These are phyloP conservation scores for Adoxophyes honmai DNA, from an alignment of 1,140 invertebrate species.

Conservation along the genomic window DNA sequence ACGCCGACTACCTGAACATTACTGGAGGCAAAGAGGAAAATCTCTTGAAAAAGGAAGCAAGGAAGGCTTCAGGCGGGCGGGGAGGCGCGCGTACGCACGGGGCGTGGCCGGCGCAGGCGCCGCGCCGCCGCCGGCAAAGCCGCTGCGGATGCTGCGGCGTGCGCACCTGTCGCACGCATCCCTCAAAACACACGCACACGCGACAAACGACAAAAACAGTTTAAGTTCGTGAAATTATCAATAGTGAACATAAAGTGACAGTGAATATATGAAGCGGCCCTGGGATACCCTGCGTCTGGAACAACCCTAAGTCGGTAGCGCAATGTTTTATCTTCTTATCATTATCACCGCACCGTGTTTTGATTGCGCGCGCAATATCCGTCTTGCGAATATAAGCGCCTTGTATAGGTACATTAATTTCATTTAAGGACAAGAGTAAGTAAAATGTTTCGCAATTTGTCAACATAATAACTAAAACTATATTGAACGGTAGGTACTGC, in stretches of 20 bases:
- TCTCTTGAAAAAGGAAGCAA: conserved; percentile 38
- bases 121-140: conserved; percentile 37
- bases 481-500: too few species aligned
- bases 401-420: too few species aligned
- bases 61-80: conserved; percentile 59
- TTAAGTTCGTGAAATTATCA: conserved; percentile 35
- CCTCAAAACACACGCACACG: conserved; percentile 3
- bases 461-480: too few species aligned
- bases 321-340: conserved; percentile 55
- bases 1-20: too few species aligned
- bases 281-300: conserved; percentile 41
- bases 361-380: conserved; percentile 47
- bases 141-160: conserved; percentile 62
- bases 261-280: conserved; percentile 32
- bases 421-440: conserved; percentile 20
- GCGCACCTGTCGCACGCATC: conserved; percentile 21
- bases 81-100: conserved; percentile 65
- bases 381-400: conserved; percentile 34
- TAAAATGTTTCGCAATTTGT: too few species aligned
- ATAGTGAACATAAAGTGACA: conserved; percentile 52
- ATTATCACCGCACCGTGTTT: conserved; percentile 37
- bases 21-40: conserved; percentile 23
- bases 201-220: conserved; percentile 16
- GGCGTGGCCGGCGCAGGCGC: conserved; percentile 44
- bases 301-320: conserved; percentile 59